Conservation (phyloP, 2,888 invertebrate genomes). For the Tenthredo distinguenda region DNA sequence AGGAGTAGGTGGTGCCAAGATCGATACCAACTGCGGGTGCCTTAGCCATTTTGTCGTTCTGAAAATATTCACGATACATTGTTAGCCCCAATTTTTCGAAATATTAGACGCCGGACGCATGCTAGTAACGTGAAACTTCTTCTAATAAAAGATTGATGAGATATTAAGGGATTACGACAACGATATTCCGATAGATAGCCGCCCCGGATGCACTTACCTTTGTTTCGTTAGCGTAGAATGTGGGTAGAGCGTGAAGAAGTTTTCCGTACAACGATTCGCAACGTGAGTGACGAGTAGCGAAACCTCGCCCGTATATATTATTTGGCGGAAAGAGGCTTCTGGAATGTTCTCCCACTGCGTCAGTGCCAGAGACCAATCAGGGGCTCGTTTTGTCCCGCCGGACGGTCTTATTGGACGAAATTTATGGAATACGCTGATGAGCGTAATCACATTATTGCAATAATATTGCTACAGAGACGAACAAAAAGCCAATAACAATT, state of each 20-base stretch:
- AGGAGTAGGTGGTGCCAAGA: slow-evolving; percentile 97
- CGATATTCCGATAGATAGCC: not conserved
- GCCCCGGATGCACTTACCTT: slow-evolving; percentile 11
- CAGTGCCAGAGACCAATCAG: slow-evolving; percentile 60
- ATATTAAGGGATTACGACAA: slow-evolving; percentile 12
- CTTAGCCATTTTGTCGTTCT: slow-evolving; percentile 79
- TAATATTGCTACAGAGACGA: not conserved
- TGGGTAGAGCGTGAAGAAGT: slow-evolving; percentile 67
- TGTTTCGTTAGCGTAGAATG: slow-evolving; percentile 35
- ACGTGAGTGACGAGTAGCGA: slow-evolving; percentile 73
- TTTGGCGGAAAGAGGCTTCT: slow-evolving; percentile 67
- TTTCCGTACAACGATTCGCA: slow-evolving; percentile 75
- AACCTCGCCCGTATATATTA: slow-evolving; percentile 67
- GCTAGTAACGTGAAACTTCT: not conserved
- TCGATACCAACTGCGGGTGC: slow-evolving; percentile 97
- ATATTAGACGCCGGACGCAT: not conserved
- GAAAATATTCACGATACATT: not conserved
- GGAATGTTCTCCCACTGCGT: slow-evolving; percentile 69
- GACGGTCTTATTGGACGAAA: slow-evolving; percentile 54
- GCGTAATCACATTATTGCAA: not conserved
- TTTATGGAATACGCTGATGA: slow-evolving; percentile 26
- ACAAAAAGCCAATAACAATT: not conserved
- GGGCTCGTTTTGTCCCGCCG: slow-evolving; percentile 27
- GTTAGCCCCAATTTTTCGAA: not conserved
- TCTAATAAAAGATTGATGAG: not conserved